Base-by-base conservation (phyloP, 2,113 vertebrate genomes). In the Cynoglossus semilaevis region DNA sequence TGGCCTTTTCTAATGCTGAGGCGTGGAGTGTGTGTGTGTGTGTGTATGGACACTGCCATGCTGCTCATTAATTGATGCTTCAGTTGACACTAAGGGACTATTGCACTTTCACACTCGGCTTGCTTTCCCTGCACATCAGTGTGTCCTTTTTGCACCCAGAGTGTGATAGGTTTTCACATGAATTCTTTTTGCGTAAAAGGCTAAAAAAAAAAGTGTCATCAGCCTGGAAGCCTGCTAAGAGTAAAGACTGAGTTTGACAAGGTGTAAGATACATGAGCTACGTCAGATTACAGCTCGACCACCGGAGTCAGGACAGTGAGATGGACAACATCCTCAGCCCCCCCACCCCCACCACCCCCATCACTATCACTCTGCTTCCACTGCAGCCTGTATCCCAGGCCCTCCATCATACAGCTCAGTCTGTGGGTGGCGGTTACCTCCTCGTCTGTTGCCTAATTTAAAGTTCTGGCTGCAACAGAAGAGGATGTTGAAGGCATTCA, bases 11-110 rank as follows among this genome's bases (percentile, higher is more conserved):
- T 40, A 38, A 71, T 75, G 76, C 64, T 56, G 46, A 4, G 37
- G 54, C 62, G 69, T 48, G 59, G 84, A 81, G 83, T 88, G 87
- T 75, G 75, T 85, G 80, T 79, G 74, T 78, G 87, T 74, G 84
- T 76, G 76, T 78, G 87, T 74, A 83, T 76, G 83, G 81, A 81
- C 67, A 56, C 72, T 87, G 76, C 50, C 70, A 42, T 74, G 70
- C 80, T 72, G 54, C 84, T 88, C 83, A 86, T 88, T 91, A 89
- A 88, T 87, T 79, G 79, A 83, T 83, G 87, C 66, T 58, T 65
- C 64, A 40, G 67, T 80, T 77, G 72, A 70, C 35, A 59, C 79
- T 70, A 63, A 69, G 70, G 79, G 76, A 75, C 78, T 87, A 87
- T 87, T 87, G 87, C 81, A 80, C 79, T 86, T 56, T 74, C 66